Base-by-base conservation (phyloP, 2,113 vertebrate species). In the Corydoras maculifer region DNA sequence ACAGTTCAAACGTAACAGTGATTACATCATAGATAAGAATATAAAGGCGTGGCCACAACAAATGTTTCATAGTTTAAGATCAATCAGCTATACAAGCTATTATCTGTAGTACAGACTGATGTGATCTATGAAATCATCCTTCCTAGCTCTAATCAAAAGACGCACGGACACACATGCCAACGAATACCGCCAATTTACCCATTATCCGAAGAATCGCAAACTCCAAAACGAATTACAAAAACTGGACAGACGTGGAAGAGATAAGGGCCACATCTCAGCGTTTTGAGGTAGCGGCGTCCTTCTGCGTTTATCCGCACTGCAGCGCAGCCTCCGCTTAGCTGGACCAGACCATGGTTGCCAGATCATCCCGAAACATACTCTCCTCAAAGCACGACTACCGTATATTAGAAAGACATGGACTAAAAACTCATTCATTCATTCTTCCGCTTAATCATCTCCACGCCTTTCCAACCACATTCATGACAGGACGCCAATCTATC, bases 281-380 rank as follows among this genome's bases (percentile, higher is more conserved):
- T 18, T 64, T 13, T 31, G 13, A 48, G 54, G 32, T 3, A 64
- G 8, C 18, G 49, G 51, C 76, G 65, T 70, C 72, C 75, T 68
- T 72, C 65, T 62, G 58, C 76, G 82, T 85, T 88, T 88, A 84
- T 89, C 87, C 88, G 89, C 89, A 90, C 85, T 90, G 89, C 89
- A 90, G 89, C 83, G 59, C 84, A 63, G 54, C 30, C 15, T 9
- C 35, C 2, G 18, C 32, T 12, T 11, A 50, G 10, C 32, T 43
- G 18, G 12, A n/a, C 2, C 35, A 29, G 8, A 58, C 55, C 11
- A 2, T 2, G 57, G 57, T 59, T 69, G 67, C 67, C 67, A 69
- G 57, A 10, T 50, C 10, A 35, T 3, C 0, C 12, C 5, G 0
- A 2, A 59, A 10, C 9, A 15, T 11, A n/a, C 60, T 18, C 66